A percentile compares a stretch with the other conserved stretches of the same genome.
Conservation (phyloP, 2,888 invertebrate genomes). For the Ethmia dodecea region DNA sequence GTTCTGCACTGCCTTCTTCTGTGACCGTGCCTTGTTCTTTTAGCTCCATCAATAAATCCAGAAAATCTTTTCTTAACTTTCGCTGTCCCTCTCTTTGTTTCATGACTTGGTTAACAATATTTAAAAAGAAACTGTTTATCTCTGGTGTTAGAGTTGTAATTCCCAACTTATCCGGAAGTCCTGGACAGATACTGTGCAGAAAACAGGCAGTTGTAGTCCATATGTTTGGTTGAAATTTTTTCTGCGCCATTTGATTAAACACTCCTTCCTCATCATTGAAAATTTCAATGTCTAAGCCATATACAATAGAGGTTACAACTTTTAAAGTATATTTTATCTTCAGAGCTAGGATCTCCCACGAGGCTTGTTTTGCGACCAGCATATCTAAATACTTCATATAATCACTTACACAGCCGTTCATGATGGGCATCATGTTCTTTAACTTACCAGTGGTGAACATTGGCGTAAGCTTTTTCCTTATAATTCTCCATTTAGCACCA, state of each 20-base stretch:
- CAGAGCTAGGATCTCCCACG: slow-evolving; percentile 23
- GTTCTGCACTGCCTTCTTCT: slow-evolving; percentile 1
- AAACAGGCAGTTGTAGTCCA: not conserved
- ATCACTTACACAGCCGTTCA: slow-evolving; percentile 29
- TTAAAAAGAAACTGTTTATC: slow-evolving; percentile 13
- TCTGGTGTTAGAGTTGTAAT: not conserved
- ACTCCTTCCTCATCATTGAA: slow-evolving; percentile 1
- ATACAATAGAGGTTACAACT: slow-evolving; percentile 5
- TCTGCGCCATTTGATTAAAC: not conserved
- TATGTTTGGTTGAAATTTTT: not conserved
- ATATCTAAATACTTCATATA: slow-evolving; percentile 30
- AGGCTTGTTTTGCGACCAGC: slow-evolving; percentile 14
- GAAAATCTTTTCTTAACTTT: slow-evolving; percentile 9
- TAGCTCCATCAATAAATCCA: slow-evolving; percentile 12
- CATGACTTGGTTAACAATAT: slow-evolving; percentile 12
- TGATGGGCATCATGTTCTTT: slow-evolving; percentile 28
- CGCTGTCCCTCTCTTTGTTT: slow-evolving; percentile 11
- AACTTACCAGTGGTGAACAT: slow-evolving; percentile 41
- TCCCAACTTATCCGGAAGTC: not conserved
- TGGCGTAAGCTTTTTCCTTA: slow-evolving; percentile 36
- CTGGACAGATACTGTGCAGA: not conserved
- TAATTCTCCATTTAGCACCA: slow-evolving; percentile 30
- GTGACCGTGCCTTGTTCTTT: slow-evolving; percentile 11
- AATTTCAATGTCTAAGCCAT: slow-evolving; percentile 8
- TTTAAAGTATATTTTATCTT: slow-evolving; percentile 25